Evolutionary conservation across 2,113 vertebrate genomes (phyloP).

Genomic region (Lophotis ruficrista): DNA sequence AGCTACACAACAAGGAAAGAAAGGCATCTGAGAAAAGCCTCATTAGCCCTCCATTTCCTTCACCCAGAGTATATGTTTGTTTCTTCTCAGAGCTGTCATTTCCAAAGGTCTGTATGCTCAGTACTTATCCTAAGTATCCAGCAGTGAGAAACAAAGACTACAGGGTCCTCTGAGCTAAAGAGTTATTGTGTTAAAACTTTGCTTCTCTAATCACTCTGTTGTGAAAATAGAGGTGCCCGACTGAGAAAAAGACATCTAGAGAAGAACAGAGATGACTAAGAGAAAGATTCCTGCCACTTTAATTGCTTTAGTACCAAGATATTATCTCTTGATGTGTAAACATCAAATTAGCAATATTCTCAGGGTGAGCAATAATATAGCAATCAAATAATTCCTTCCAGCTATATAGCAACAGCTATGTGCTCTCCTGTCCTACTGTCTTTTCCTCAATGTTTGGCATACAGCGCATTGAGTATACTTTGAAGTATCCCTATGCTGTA

Average conservation of each 20-base stretch:
- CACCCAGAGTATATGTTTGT: not conserved
- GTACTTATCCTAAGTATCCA: not conserved
- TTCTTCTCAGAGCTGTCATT: not conserved
- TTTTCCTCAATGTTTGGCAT: not conserved
- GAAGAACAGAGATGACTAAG: not conserved
- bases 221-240: not conserved
- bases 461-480: not conserved
- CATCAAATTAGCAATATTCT: conserved; percentile 32
- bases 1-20: not conserved
- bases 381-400: conserved; percentile 15
- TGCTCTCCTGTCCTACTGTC: not conserved
- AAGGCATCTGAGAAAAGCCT: conserved; percentile 11
- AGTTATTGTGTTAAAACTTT: not conserved
- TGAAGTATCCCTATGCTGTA: not conserved
- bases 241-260: not conserved
- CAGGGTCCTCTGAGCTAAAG: not conserved
- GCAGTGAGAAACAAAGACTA: not conserved
- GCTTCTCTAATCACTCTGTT: not conserved
- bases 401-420: not conserved
- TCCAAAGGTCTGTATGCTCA: not conserved
- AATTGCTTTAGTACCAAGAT: conserved; percentile 1
- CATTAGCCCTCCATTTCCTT: conserved; percentile 13
- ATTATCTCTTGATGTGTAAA: conserved; percentile 1
- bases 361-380: not conserved
- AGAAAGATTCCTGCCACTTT: not conserved